A percentile compares a stretch with the other conserved stretches of the same genome.
Evolutionary conservation across 2,113 vertebrate genomes (phyloP).

Genomic region (Chaenogobius annularis): DNA sequence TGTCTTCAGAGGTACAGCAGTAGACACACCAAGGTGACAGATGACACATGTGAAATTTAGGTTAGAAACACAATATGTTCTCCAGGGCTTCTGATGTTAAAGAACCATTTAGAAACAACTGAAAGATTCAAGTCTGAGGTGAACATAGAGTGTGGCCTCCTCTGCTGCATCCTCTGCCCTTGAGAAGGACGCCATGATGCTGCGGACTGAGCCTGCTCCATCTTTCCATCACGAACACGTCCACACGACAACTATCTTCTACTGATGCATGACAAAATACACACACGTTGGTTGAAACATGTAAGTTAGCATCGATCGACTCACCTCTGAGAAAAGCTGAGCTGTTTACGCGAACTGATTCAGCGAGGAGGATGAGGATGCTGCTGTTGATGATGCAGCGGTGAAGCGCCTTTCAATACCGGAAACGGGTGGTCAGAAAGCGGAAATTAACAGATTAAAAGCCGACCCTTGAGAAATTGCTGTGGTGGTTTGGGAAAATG

Average conservation of each 20-base stretch:
- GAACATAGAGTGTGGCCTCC: neutral
- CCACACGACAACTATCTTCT: neutral
- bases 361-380: neutral
- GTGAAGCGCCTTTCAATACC: neutral
- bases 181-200: conserved; percentile 75
- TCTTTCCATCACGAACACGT: neutral
- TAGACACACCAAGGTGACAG: neutral
- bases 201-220: conserved; percentile 19
- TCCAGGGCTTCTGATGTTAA: neutral
- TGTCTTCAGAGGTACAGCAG: neutral
- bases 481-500: neutral
- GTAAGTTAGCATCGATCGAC: neutral
- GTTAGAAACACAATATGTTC: neutral
- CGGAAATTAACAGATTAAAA: neutral
- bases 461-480: neutral
- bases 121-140: conserved; percentile 1
- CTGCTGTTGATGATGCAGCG: neutral
- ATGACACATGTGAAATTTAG: neutral
- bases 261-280: neutral
- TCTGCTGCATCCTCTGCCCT: conserved; percentile 60
- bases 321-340: neutral
- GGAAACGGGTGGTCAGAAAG: neutral
- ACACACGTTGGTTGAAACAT: neutral
- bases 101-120: neutral
- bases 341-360: neutral